Conservation (phyloP, 1,140 invertebrate species). For the Trichogramma pretiosum region DNA sequence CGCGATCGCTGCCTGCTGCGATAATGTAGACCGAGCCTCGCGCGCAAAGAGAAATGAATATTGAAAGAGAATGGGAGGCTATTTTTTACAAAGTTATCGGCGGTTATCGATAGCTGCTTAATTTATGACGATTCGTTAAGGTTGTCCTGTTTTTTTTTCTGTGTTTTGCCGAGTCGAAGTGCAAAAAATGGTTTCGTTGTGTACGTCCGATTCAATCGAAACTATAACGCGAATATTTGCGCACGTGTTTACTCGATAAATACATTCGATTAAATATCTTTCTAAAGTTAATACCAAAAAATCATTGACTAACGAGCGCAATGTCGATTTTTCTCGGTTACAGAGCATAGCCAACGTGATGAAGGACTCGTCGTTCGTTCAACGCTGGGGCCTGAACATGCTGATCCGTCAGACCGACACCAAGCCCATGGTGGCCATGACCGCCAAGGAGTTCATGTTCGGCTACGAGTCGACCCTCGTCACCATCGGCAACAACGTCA, state of each 20-base stretch:
- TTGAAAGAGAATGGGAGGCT: no score
- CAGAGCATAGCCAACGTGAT: slow-evolving; percentile 74
- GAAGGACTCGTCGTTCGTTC: slow-evolving; percentile 52
- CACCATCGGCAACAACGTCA: slow-evolving; percentile 64
- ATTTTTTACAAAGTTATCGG: no score
- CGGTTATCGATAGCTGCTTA: no score
- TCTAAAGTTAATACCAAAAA: not conserved
- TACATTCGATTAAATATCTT: not conserved
- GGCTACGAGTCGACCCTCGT: slow-evolving; percentile 65
- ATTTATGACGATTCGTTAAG: no score
- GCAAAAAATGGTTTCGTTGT: no score
- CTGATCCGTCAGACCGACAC: slow-evolving; percentile 58
- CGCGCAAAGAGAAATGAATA: no score
- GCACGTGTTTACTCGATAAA: not conserved
- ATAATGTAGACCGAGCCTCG: no score
- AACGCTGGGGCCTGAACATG: slow-evolving; percentile 57
- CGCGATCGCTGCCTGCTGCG: no score
- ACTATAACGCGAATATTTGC: not conserved
- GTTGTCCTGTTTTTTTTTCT: no score
- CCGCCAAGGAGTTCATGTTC: slow-evolving; percentile 76
- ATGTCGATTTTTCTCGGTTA: slow-evolving; percentile 28
- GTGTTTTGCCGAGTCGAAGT: no score
- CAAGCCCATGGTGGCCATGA: slow-evolving; percentile 63
- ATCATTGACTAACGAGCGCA: not conserved
- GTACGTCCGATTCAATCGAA: not conserved